Base-by-base conservation (phyloP, 92 coral and sea anemone genomes). In the Parazoanthus swiftii region DNA sequence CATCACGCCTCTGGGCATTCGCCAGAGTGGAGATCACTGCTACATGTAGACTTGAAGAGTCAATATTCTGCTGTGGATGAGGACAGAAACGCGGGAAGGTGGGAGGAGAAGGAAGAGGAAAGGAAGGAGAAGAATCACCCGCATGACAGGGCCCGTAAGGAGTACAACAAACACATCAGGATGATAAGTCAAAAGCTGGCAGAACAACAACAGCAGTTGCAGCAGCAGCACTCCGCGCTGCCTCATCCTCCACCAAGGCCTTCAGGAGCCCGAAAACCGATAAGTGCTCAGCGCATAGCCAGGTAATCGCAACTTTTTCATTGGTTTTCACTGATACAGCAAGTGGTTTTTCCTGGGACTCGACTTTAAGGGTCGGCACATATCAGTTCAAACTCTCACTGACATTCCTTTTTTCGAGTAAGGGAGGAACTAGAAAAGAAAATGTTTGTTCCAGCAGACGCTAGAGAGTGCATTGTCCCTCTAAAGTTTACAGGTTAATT, bases 171-270 rank as follows among this genome's bases (percentile, higher is more conserved):
- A 82, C 99, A 97, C 81, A 97, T 97, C 66, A 93, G 91, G 87
- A 86, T 97, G 85, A 72, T 97, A 76, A 94, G 91, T 54, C 94
- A 93, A 88, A 95, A 93, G 86, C 85, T 97, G 35, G 88, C 95
- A 5, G 97, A 94, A 65, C 94, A 95, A 75, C 92, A 92, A 43
- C 88, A 86, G 26, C 90, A 92, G 66, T 88, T 88, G 68, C 88
- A 88, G 46, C 51, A 92, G 21, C 86, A 91, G 26, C 50, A 70
- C 43, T 36, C 87, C 21, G 54, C 89, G 26, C 15, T 93, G 7
- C 98, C 98, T 38, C 95, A 91, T 85, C 99, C 99, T 5, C 98
- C 99, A 1, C 89, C 94, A 25, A 93, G 93, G n/a, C 96, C 97
- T 74, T 92, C 98, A 18, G 93, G 92, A 51, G 91, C 91, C 82